Percentiles rank a stretch among this genome's conserved stretches.
These are phyloP conservation scores for Spialia ferax DNA, from an alignment of 2,888 invertebrate genomes.

Conservation along the genomic window DNA sequence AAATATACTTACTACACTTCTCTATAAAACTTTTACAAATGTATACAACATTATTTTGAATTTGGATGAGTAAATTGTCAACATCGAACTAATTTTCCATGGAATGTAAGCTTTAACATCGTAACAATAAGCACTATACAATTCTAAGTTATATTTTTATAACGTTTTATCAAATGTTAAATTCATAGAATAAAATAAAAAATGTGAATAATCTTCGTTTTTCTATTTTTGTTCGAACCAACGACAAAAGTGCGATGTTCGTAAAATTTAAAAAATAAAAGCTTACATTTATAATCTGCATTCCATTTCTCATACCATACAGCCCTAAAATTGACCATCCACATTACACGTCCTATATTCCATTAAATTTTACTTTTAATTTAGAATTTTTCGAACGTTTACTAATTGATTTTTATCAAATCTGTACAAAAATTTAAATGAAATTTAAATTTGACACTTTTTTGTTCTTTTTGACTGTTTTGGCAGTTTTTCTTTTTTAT, in stretches of 20 bases:
- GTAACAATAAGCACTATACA: conserved; percentile 52
- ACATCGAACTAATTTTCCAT: conserved; percentile 64
- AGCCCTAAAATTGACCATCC: conserved; percentile 77
- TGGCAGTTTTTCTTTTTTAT: conserved; percentile 24
- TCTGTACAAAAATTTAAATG: conserved; percentile 15
- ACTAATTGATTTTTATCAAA: conserved; percentile 17
- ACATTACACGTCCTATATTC: conserved; percentile 46
- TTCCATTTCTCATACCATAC: conserved; percentile 40
- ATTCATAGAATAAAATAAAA: not conserved
- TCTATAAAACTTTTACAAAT: conserved; percentile 81
- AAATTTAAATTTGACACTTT: conserved; percentile 26
- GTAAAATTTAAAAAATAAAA: conserved; percentile 37
- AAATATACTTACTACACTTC: conserved; percentile 47
- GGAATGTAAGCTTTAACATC: conserved; percentile 51
- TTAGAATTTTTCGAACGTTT: conserved; percentile 62
- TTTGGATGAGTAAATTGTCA: conserved; percentile 55
- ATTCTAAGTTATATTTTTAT: conserved; percentile 8
- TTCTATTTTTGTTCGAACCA: conserved; percentile 8
- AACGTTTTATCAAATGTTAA: not conserved
- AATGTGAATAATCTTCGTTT: not conserved
- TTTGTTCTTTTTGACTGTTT: conserved; percentile 11
- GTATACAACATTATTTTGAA: conserved; percentile 73
- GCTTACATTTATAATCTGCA: conserved; percentile 22
- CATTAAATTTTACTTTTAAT: conserved; percentile 62
- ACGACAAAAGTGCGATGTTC: conserved; percentile 35